These are phyloP conservation scores for Crotalus horridus DNA, from an alignment of 2,113 vertebrate genomes.

Conservation along the genomic window DNA sequence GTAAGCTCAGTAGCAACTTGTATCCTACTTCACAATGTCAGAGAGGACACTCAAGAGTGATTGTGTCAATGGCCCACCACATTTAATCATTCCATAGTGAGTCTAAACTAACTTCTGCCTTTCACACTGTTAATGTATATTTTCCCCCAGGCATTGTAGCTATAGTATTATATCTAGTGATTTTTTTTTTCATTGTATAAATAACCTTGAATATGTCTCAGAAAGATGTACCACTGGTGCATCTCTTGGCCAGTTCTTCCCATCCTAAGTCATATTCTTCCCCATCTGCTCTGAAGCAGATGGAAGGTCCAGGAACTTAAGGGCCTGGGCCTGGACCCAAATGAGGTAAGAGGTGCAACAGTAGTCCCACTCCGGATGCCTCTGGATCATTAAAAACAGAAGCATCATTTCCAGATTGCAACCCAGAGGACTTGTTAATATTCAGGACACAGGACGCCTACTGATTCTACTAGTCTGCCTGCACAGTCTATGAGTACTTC, in stretches of 20 bases:
- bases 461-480: neutral
- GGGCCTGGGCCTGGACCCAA: neutral
- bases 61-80: neutral
- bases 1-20: neutral
- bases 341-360: neutral
- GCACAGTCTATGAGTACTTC: neutral
- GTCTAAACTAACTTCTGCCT: neutral
- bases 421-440: neutral
- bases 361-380: neutral
- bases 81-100: neutral
- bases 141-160: neutral
- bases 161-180: neutral
- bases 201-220: neutral
- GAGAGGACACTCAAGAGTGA: neutral
- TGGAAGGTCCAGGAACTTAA: neutral
- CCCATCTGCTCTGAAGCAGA: neutral
- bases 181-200: neutral
- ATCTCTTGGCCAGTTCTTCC: neutral
- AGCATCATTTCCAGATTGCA: neutral
- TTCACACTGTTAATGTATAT: neutral
- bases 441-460: neutral
- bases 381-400: neutral
- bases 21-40: neutral
- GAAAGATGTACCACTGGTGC: neutral
- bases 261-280: neutral